These are phyloP conservation scores for Linnaemya vulpina DNA, from an alignment of 2,888 invertebrate genomes.

Conservation along the genomic window DNA sequence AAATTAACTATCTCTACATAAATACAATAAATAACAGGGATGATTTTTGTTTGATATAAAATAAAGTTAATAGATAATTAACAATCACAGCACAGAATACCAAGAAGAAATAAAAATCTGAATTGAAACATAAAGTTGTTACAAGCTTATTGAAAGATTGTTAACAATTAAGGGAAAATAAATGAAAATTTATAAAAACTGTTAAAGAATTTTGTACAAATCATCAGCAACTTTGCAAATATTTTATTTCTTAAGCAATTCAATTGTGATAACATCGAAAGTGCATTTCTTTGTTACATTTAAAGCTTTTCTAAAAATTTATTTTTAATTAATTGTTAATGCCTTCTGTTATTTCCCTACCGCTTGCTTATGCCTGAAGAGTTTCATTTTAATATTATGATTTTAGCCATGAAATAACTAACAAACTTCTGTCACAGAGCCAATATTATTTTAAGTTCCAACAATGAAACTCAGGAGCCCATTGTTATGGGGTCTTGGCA, in stretches of 20 bases:
- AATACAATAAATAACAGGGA: neutral
- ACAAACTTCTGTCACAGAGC: constrained; percentile 35
- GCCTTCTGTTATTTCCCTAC: neutral
- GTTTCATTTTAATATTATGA: constrained; percentile 15
- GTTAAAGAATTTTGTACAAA: neutral
- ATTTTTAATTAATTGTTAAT: neutral
- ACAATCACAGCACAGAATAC: neutral
- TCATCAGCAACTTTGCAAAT: too few relatives aligned
- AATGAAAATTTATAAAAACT: neutral
- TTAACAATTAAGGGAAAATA: neutral
- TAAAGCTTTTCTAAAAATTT: too few relatives aligned
- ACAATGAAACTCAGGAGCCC: constrained; percentile 36
- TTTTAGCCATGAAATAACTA: neutral
- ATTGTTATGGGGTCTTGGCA: constrained; percentile 29
- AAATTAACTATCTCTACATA: neutral
- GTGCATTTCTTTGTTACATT: too few relatives aligned
- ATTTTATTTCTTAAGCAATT: neutral
- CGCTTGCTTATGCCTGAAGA: neutral
- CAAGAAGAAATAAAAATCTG: neutral
- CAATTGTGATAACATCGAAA: neutral
- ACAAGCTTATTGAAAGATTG: neutral
- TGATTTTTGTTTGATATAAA: neutral
- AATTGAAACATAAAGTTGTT: constrained; percentile 3
- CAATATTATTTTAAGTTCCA: constrained; percentile 27
- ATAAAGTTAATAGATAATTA: neutral